A percentile compares a stretch with the other conserved stretches of the same genome.
phyloP scores from a whole-genome alignment of 2,113 vertebrate genomes.

The Oncorhynchus nerka region DNA sequence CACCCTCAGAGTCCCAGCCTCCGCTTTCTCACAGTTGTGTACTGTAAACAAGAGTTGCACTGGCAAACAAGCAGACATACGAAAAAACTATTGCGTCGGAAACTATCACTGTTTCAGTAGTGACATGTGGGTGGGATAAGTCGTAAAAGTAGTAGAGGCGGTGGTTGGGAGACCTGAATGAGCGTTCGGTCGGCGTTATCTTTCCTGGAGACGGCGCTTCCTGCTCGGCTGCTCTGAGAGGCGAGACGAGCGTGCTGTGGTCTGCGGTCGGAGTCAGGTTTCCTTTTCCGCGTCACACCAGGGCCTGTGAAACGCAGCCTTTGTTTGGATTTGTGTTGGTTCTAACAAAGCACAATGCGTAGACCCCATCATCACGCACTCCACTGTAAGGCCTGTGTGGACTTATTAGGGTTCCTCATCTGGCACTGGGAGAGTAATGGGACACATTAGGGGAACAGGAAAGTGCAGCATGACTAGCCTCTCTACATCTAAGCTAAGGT shows the following conservation, averaged over 20 bases:
- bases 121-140: neutral
- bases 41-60: neutral
- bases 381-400: neutral
- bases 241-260: neutral
- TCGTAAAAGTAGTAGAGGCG: neutral
- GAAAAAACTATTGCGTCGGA: neutral
- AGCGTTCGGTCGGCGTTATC: neutral
- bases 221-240: conserved; percentile 6
- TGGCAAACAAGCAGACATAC: neutral
- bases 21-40: neutral
- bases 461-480: neutral
- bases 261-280: conserved; percentile 17
- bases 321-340: conserved; percentile 8
- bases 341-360: neutral
- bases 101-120: neutral
- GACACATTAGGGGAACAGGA: neutral
- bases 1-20: neutral
- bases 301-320: conserved; percentile 8
- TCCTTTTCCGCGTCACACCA: conserved; percentile 10
- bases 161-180: neutral
- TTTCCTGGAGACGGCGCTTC: neutral
- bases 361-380: neutral
- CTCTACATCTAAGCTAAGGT: neutral
- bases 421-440: neutral
- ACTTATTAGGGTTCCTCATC: neutral